Evolutionary conservation across 2,113 vertebrate species (phyloP), one percentile per base, ranked within the genome.

Genomic region (Ammospiza nelsoni): DNA sequence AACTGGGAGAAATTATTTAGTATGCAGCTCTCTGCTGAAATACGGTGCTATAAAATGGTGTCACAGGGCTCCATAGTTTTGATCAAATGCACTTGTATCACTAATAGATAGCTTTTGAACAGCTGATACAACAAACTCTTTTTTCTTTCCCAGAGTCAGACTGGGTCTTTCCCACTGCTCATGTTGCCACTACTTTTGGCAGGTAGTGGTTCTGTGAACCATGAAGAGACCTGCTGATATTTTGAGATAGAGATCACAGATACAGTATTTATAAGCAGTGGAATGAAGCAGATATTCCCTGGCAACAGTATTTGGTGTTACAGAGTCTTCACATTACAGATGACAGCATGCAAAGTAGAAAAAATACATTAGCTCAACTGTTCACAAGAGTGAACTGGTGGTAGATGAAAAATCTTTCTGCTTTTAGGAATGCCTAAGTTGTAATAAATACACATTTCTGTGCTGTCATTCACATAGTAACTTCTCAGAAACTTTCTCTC

Each of bases 1-100:
- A 65, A 87, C 77, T 96, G 94, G 83, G 87, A 97, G 65, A 91
- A 94, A 94, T 59, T 5, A 65, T 75, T 90, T 88, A 39, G 65
- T 67, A 31, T n/a, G 18, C 51, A 80, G 48, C 27, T 81, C 48
- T 89, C 0, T 2, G 5, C 39, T 87, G 73, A 95, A 94, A 91
- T 52, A 20, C 14, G 48, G 46, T 31, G 27, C 41, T 33, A 41
- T 69, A 12, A 89, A 89, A 85, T 22, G 37, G 33, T 94, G 63
- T 80, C 39, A 11, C 24, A 23, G 15, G 20, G 17, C 51, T 88
- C 43, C 24, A 43, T 67, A 51, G 31, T 79, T 92, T 78, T 88
- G 51, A 67, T 90, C 69, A 85, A 91, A 85, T 51, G 19, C 71
- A 48, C 46, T 85, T 2, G 0, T 75, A 83, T 73, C 48, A 43